A percentile compares a stretch with the other conserved stretches of the same genome.
These are phyloP conservation scores for Watsonalla cultraria DNA, from an alignment of 2,888 invertebrate species.

Conservation along the genomic window DNA sequence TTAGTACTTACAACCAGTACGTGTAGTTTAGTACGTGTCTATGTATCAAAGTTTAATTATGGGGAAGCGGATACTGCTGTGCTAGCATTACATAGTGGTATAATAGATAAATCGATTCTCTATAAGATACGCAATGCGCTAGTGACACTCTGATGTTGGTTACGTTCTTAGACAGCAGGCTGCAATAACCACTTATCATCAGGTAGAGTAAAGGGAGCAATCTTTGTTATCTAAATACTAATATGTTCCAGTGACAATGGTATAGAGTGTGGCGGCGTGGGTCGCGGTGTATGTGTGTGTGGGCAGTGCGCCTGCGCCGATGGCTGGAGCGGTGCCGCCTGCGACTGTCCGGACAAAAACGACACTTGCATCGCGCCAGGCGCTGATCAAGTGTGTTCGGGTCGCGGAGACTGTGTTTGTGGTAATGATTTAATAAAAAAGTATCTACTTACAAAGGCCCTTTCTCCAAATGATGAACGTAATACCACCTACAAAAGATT, in stretches of 20 bases:
- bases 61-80: no score
- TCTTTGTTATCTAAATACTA: no score
- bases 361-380: slow-evolving; percentile 76
- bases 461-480: no score
- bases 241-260: slow-evolving; percentile 47
- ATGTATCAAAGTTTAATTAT: no score
- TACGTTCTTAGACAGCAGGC: no score
- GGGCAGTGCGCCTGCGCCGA: slow-evolving; percentile 83
- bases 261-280: slow-evolving; percentile 77
- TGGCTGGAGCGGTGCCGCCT: slow-evolving; percentile 78
- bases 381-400: slow-evolving; percentile 80
- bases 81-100: no score
- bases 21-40: no score
- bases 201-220: not conserved
- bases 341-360: slow-evolving; percentile 74
- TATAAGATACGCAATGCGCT: no score
- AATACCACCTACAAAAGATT: no score
- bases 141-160: no score
- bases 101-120: no score
- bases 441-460: not conserved
- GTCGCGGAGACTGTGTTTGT: slow-evolving; percentile 87
- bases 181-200: not conserved
- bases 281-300: slow-evolving; percentile 86
- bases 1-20: no score
- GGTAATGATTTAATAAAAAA: slow-evolving; percentile 54